Evolutionary conservation across 2,113 vertebrate species (phyloP), one percentile per base, ranked within the genome.

Genomic region (Pampusana beccarii): DNA sequence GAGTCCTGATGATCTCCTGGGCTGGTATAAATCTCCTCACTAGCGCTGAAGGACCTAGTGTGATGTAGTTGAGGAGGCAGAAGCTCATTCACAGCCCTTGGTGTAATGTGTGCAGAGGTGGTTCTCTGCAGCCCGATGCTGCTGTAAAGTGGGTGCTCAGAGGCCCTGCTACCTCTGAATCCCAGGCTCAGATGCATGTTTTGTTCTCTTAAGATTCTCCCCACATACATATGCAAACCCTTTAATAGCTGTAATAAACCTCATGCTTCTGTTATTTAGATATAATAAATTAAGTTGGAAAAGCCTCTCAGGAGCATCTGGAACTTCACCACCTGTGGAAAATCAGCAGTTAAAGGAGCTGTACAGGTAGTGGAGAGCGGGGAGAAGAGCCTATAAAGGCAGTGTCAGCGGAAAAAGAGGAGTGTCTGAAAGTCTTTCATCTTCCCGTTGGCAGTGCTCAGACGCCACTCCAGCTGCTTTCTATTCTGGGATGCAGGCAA

Each of bases 391-490:
- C 70, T 57, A 11, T 85, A 34, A 74, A 82, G 67, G 19, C 54
- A 16, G 36, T 24, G 34, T 87, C 86, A 65, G 71, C 28, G 7
- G 78, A 67, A 75, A 17, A 48, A 84, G 81, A 75, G 53, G 28
- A 88, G 67, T 34, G 65, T 38, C 61, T 92, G 72, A 10, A 33
- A 80, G 86, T 20, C 80, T 70, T 87, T 96, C 88, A 65, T 81
- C 61, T 81, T 88, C 69, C 69, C 7, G 1, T 60, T 86, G 80
- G 34, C 89, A 86, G 36, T 3, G 6, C 53, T 85, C 16, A 12
- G 69, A 51, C 58, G 46, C 0, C 0, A 33, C 74, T 75, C 57
- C 90, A 96, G 82, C 90, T 94, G 87, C 77, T 85, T 82, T 72
- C 90, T 75, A 18, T 80, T 86, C 74, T 72, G 67, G 88, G 86